Base-by-base conservation (phyloP, 2,113 vertebrate genomes). In the Brienomyrus brachyistius region DNA sequence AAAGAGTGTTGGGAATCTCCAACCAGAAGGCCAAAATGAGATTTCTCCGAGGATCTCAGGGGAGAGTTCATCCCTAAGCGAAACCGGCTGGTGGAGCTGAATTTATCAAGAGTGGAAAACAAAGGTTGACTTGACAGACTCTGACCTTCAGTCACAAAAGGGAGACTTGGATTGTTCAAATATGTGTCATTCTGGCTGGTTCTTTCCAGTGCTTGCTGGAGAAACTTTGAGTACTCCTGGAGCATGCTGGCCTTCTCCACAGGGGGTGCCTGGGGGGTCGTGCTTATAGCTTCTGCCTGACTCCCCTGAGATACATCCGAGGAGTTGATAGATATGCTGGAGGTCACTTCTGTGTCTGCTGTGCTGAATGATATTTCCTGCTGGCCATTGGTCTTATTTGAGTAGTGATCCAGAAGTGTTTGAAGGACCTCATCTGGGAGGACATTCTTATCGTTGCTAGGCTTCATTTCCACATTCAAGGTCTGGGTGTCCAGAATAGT, bases 151-250 rank as follows among this genome's bases (percentile, higher is more conserved):
- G 97, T 97, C 93, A 98, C 97, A 96, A 98, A 96, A 92, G 97
- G 97, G 95, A 99, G 98, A 96, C 97, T 98, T 54, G 97, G 96
- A 95, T 96, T 98, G 94, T 97, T 99, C 95, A 99, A 97, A 97
- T 98, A 99, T 95, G 97, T 98, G 96, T 99, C 98, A 89, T 99
- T 99, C 97, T 99, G 98, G 96, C 98, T 99, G 95, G 98, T 99
- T 96, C 98, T 96, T 95, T 99, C 98, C 95, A 99, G 95, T 15
- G 98, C 98, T 95, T 99, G 98, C 91, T 99, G 98, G 91, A 99
- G 96, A 94, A 98, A 99, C 95, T 99, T 99, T 15, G 98, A 99
- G 93, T 99, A 99, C 90, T 99, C 98, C 89, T 99, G 98, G 92
- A 99, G 93, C 96, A 99, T 98, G 93, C 97, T 99, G 94, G 98